Base-by-base conservation (phyloP, 2,888 invertebrate species). In the Megalurothrips usitatus region DNA sequence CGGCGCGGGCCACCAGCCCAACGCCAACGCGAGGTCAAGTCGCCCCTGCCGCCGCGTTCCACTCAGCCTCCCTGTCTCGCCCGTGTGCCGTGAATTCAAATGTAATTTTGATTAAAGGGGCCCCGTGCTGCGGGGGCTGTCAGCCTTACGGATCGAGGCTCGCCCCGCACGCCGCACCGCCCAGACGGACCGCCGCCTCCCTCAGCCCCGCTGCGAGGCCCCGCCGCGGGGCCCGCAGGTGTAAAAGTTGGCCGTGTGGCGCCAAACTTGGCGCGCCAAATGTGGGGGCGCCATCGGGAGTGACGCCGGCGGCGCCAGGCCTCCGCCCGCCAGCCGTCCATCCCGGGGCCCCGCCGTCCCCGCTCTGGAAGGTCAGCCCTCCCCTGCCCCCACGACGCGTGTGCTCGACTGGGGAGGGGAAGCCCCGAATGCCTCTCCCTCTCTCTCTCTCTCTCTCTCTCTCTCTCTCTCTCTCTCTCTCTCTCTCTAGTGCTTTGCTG, bases 71-170 rank as follows among this genome's bases (percentile, higher is more conserved):
- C 2, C 58, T n/a, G 58, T 58, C 34, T 43, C 58, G 11, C 58
- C 58, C 12, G 23, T 26, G 68, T 75, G 68, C 68, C 68, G 26
- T 75, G 68, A 75, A 75, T 75, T 75, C 68, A 75, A 75, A 75
- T 75, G 68, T 75, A 75, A 75, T 75, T 75, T 75, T 75, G 68
- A 75, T 75, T 75, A 75, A 75, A 75, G 68, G 26, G 23, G 68
- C 52, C 49, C 52, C 1, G 68, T 23, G 68, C 68, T 26, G 68
- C 26, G 68, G 58, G 58, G 14, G 11, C 8, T 6, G 68, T 68
- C 58, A 14, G 58, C 14, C 58, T 58, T 19, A 19, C 19, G 58
- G 14, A 58, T 19, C 19, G 58, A 6, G 6, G 52, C 14, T 1
- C 52, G 52, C 52, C 52, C 52, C n/a, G n/a, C n/a, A n/a, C n/a